phyloP scores from a whole-genome alignment of 2,888 invertebrate species.

The Nasonia oneida region DNA sequence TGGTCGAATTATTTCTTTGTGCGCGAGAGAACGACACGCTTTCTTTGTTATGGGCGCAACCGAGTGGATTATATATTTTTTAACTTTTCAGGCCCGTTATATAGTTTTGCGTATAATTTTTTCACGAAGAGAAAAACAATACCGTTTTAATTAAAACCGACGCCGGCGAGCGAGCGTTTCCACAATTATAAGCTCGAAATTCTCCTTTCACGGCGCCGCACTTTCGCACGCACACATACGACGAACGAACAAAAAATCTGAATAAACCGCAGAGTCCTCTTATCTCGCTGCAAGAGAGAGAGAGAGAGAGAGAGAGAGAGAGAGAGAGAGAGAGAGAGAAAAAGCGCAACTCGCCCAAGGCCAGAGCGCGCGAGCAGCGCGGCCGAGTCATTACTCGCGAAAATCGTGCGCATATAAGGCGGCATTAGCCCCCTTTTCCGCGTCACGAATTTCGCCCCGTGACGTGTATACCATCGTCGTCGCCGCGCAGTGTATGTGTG shows the following conservation, averaged over 20 bases:
- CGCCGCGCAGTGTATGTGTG: not conserved
- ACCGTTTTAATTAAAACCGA: not conserved
- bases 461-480: not conserved
- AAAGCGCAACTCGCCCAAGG: constrained; percentile 2
- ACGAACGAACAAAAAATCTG: constrained; percentile 29
- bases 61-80: not conserved
- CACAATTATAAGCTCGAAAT: constrained; percentile 2
- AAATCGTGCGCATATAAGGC: constrained; percentile 38
- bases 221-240: not conserved
- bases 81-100: not conserved
- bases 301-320: not conserved
- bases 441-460: constrained; percentile 13
- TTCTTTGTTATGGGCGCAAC: constrained; percentile 34
- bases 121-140: not conserved
- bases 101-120: not conserved
- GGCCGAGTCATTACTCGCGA: constrained; percentile 27
- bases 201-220: not conserved
- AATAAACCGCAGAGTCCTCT: constrained; percentile 38
- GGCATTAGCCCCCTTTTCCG: constrained; percentile 28
- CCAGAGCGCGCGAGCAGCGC: not conserved
- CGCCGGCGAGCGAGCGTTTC: not conserved
- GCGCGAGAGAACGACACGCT: not conserved
- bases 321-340: not conserved
- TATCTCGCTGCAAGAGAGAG: constrained; percentile 31
- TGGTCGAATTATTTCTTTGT: constrained; percentile 47